Evolutionary conservation across 2,888 invertebrate species (phyloP).

Genomic region (Eugnorisma glareosa): DNA sequence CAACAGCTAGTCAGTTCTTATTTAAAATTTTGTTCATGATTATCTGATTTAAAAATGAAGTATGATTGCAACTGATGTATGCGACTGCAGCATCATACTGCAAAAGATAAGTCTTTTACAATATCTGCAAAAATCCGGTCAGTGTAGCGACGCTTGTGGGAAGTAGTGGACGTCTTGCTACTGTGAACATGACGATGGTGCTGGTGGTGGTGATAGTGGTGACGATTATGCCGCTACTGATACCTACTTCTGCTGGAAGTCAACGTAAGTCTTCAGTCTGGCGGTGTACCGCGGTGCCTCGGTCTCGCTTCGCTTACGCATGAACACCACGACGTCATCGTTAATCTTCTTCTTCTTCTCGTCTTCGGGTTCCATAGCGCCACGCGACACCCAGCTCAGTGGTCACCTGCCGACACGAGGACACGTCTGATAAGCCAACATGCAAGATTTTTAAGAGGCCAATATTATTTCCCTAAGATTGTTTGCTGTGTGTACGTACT

Average conservation of each 20-base stretch:
- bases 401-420: slow-evolving; percentile 31
- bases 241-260: slow-evolving; percentile 78
- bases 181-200: background rate
- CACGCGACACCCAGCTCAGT: slow-evolving; percentile 60
- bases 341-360: slow-evolving; percentile 76
- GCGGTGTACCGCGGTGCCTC: slow-evolving; percentile 78
- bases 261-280: slow-evolving; percentile 74
- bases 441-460: background rate
- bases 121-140: background rate
- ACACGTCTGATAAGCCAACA: background rate
- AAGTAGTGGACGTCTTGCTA: background rate
- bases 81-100: background rate
- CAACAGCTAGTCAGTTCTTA: background rate
- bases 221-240: background rate
- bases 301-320: slow-evolving; percentile 78
- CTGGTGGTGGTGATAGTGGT: background rate
- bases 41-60: background rate
- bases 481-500: too few relatives aligned
- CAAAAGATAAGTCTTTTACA: background rate
- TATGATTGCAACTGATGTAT: background rate
- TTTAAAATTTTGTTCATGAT: background rate
- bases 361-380: slow-evolving; percentile 75
- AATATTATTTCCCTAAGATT: background rate
- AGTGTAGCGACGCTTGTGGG: background rate
- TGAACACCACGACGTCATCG: slow-evolving; percentile 79